Evolutionary conservation across 1,140 invertebrate species (phyloP).

Genomic region (Tribolium madens): DNA sequence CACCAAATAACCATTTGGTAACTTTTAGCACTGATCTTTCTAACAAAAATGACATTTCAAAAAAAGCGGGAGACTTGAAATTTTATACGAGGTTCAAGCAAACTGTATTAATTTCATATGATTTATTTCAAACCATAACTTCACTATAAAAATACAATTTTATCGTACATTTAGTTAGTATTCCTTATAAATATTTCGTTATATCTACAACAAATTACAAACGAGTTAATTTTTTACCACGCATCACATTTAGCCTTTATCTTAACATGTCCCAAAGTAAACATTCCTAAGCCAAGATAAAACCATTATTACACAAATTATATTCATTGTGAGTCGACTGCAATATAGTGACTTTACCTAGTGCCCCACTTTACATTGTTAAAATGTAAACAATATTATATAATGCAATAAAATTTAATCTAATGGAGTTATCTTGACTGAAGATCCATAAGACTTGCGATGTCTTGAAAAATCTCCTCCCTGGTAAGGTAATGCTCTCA

Average conservation of each 20-base stretch:
- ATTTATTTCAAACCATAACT: too few relatives aligned
- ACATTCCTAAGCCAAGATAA: not conserved
- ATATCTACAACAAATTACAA: not conserved
- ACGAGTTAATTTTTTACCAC: not conserved
- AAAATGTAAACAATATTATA: not conserved
- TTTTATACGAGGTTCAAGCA: too few relatives aligned
- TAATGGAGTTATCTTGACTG: not conserved
- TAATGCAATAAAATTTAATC: not conserved
- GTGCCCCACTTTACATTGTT: not conserved
- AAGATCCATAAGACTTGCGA: not conserved
- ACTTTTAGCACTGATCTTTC: too few relatives aligned
- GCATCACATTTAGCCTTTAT: not conserved
- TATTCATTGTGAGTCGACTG: not conserved
- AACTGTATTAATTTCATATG: too few relatives aligned
- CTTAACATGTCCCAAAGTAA: not conserved
- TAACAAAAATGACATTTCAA: too few relatives aligned
- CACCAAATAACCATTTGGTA: too few relatives aligned
- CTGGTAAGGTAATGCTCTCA: conserved; percentile 44
- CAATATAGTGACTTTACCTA: not conserved
- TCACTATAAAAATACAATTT: not conserved
- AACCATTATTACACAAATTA: not conserved
- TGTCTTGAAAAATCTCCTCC: not conserved
- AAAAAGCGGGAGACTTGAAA: too few relatives aligned
- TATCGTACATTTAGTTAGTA: not conserved
- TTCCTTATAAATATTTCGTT: not conserved